Evolutionary conservation across 1,140 invertebrate species (phyloP), one percentile per base, ranked within the genome.

Genomic region (Drosophila virilis): DNA sequence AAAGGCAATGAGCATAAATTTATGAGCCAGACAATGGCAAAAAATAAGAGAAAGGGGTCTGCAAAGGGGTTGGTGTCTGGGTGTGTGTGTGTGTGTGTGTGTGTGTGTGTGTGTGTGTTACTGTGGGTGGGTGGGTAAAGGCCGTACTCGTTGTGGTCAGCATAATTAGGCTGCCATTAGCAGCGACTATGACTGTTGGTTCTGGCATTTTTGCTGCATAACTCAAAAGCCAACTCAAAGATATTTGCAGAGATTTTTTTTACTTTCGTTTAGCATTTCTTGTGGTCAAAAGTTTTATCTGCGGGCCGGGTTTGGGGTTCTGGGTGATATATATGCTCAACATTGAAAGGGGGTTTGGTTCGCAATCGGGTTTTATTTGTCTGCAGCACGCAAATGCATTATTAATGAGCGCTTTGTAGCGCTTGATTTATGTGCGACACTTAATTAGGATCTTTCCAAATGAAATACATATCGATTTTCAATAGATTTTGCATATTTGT

Each of bases 141-240:
- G 8, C 9, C 54, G 10, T 42, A 54, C 45, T 75, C 35, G 38
- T 72, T 78, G 78, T 72, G 78, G 78, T 77, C 62, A 86, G 77
- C 77, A 83, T 89, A 88, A 88, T 88, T 88, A 88, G 84, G 80
- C 79, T 83, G 83, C 83, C 83, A 86, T 86, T 86, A 88, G 83
- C 83, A 71, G 73, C 22, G 51, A 61, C 43, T 61, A 42, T 54
- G 69, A 68, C 64, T 73, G 70, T 70, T 13, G 38, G 28, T n/a
- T 17, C 35, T 45, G 38, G 51, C 67, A 66, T 70, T 80, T 78
- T 78, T 43, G 70, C 58, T 32, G 40, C 77, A 81, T 77, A 81
- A 81, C 78, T 80, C 78, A 73, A 73, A 72, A 66, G 28, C 51
- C 77, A 59, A 68, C 45, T 70, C 43, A 43, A 80, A 77, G 66